Percentiles rank a stretch among this genome's conserved stretches.
Evolutionary conservation across 2,113 vertebrate species (phyloP).

Genomic region (Eulacestoma nigropectus): DNA sequence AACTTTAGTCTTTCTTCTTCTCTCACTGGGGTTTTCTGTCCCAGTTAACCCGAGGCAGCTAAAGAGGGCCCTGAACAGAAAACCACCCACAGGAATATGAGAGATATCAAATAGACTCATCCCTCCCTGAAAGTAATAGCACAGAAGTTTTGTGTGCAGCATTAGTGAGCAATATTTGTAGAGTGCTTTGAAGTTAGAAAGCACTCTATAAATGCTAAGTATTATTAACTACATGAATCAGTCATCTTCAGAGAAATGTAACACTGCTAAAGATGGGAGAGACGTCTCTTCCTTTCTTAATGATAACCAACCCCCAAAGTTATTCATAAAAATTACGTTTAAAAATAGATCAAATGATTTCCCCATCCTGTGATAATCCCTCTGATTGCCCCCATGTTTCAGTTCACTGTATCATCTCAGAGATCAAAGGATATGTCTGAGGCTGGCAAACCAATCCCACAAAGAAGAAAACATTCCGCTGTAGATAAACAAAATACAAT

Average conservation of each 20-base stretch:
- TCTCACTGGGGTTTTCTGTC: background rate
- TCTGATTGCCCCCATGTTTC: constrained; percentile 52
- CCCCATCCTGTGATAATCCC: constrained; percentile 40
- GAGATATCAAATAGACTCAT: background rate
- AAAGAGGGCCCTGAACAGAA: background rate
- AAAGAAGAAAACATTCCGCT: constrained; percentile 31
- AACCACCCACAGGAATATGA: background rate
- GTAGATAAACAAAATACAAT: constrained; percentile 67
- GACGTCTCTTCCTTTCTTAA: constrained; percentile 34
- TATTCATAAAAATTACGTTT: constrained; percentile 55
- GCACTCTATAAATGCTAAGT: constrained; percentile 36
- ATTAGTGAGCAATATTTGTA: background rate
- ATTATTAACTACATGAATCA: constrained; percentile 48
- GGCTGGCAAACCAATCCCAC: constrained; percentile 18
- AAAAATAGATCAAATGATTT: constrained; percentile 66
- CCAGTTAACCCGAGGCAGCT: background rate
- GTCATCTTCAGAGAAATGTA: constrained; percentile 38
- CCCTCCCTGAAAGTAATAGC: background rate
- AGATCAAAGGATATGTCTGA: constrained; percentile 64
- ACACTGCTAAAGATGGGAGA: constrained; percentile 22
- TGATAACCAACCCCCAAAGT: constrained; percentile 38
- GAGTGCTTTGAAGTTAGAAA: constrained; percentile 49
- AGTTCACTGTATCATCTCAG: constrained; percentile 53
- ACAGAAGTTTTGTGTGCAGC: background rate
- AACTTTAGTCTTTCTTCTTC: background rate